phyloP scores from a whole-genome alignment of 2,797 vertebrate genomes.

The Acanthopagrus latus region DNA sequence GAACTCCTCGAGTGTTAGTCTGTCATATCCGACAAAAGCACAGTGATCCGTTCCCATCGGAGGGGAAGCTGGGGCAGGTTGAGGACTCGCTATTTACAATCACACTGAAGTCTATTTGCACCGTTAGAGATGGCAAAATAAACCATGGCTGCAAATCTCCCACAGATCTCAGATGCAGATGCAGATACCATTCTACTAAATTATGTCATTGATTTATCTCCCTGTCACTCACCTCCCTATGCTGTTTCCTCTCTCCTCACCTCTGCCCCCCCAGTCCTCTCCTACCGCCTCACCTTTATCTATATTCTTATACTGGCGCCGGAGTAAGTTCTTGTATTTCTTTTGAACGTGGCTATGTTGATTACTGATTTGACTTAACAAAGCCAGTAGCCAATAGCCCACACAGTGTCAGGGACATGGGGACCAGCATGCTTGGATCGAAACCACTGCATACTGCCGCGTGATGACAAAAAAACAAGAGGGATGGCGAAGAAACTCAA shows the following conservation, averaged over 20 bases:
- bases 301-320: not conserved
- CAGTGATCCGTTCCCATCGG: constrained; percentile 11
- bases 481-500: too few species aligned
- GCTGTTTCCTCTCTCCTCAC: not conserved
- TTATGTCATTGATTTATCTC: constrained; percentile 5
- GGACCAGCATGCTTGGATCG: not conserved
- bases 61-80: constrained; percentile 12
- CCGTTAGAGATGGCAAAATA: constrained; percentile 7
- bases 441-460: not conserved
- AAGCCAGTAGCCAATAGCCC: constrained; percentile 11
- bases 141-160: constrained; percentile 1
- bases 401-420: not conserved
- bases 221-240: constrained; percentile 27
- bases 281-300: not conserved
- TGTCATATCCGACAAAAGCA: not conserved
- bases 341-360: not conserved
- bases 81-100: constrained; percentile 19
- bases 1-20: not conserved
- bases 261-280: not conserved
- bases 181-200: not conserved
- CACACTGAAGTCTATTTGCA: not conserved
- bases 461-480: too few species aligned
- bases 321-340: not conserved
- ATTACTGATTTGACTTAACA: constrained; percentile 2
- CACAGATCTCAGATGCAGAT: constrained; percentile 3